Base-by-base conservation (phyloP, 1,140 invertebrate species). In the Papilio dardanus region DNA sequence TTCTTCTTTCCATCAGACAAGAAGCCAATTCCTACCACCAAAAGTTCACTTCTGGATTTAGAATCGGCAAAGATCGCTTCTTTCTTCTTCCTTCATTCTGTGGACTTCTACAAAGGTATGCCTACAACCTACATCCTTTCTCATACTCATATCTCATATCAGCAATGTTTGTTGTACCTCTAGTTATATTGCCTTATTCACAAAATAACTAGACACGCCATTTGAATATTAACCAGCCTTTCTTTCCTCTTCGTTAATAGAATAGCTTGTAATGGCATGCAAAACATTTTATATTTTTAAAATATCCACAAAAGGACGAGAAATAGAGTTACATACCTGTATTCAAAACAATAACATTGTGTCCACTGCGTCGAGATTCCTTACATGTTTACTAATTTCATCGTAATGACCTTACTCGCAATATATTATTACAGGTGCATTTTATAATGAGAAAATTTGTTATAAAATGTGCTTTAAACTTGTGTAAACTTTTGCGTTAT, bases 371-470 rank as follows among this genome's bases (percentile, higher is more conserved):
- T 28, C 12, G 0, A 28, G 54, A 28, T 62, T 62, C 54, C 10
- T 62, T 62, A 0, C 6, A 19, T 62, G 54, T 62, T 62, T 30
- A 62, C 14, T 7, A 62, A 62, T 62, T 10, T 62, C 10, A 16
- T 28, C 0, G 54, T 62, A 28, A 28, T 62, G 54, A 28, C 14
- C 30, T 62, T 62, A 62, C 54, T 28, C 24, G 54, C 24, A 62
- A 16, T 30, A 24, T 58, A 62, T 62, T 62, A 14, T 62, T 62
- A 62, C 54, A 62, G 24, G 54, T 62, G 54, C 24, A 14, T 62
- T 58, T 24, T 28, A 58, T 30, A 62, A 62, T 28, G 2, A 12
- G 24, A 24, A 12, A 28, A 28, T 58, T 28, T 28, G 30, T n/a
- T 12, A 24, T 62, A 28, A 42, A 42, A 3, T 19, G 16, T 14